These are phyloP conservation scores for Enhydra lutris DNA, from an alignment of 2,113 vertebrate species.

Conservation along the genomic window DNA sequence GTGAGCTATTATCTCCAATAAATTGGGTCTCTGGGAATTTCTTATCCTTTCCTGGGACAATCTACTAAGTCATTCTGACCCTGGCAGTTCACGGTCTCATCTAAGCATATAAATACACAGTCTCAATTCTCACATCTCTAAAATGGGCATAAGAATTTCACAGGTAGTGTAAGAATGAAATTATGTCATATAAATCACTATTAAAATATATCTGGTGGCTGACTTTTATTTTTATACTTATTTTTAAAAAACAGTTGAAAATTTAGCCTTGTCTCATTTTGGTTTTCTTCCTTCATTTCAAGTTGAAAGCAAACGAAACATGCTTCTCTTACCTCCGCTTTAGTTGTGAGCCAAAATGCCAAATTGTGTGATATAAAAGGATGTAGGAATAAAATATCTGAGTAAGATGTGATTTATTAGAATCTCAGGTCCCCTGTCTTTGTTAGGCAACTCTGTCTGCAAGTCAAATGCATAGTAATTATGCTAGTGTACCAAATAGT, in stretches of 20 bases:
- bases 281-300: background rate
- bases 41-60: background rate
- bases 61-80: background rate
- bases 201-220: background rate
- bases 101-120: background rate
- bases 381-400: background rate
- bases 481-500: background rate
- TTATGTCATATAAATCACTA: background rate
- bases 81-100: background rate
- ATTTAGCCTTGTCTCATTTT: background rate
- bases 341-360: background rate
- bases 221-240: background rate
- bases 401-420: background rate
- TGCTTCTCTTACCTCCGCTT: background rate
- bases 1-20: background rate
- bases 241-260: background rate
- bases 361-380: background rate
- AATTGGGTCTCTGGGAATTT: background rate
- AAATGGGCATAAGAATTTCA: background rate
- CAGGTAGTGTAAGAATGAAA: background rate
- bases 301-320: background rate
- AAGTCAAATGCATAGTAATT: background rate
- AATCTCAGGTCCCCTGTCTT: background rate
- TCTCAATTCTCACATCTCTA: background rate
- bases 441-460: background rate